Conservation (phyloP, 1,140 invertebrate species). For the Ostrea edulis region DNA sequence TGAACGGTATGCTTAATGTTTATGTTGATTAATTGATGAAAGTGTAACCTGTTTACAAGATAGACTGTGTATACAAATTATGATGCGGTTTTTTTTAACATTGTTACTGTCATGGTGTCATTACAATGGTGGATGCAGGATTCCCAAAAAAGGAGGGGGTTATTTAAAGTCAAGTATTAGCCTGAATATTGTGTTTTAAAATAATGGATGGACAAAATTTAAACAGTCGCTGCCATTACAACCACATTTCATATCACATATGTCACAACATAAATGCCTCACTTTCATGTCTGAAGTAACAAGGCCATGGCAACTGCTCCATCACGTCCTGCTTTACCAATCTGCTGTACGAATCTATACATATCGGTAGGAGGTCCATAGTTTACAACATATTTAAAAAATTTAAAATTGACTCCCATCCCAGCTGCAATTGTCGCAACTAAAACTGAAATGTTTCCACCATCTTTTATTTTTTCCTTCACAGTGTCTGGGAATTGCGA, state of each 20-base stretch:
- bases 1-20: too few species aligned
- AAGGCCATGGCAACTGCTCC: conserved; percentile 39
- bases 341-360: conserved; percentile 55
- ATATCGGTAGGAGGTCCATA: conserved; percentile 56
- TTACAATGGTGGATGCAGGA: too few species aligned
- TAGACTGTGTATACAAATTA: too few species aligned
- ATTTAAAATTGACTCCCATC: conserved; percentile 59
- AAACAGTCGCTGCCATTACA: conserved; percentile 12
- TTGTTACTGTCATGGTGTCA: too few species aligned
- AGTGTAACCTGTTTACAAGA: too few species aligned
- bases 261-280: conserved; percentile 47
- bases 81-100: too few species aligned
- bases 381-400: conserved; percentile 48
- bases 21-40: too few species aligned
- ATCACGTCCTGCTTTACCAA: conserved; percentile 51
- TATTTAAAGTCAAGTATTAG: too few species aligned
- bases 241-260: conserved; percentile 39
- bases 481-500: conserved; percentile 46
- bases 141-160: too few species aligned
- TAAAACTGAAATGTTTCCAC: conserved; percentile 47
- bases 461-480: conserved; percentile 39
- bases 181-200: too few species aligned
- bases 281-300: conserved; percentile 40
- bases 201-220: too few species aligned
- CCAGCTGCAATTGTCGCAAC: conserved; percentile 58